A percentile compares a stretch with the other conserved stretches of the same genome.
These are phyloP conservation scores for Cryptoleucopteryx plumbea DNA, from an alignment of 2,113 vertebrate genomes.

Conservation along the genomic window DNA sequence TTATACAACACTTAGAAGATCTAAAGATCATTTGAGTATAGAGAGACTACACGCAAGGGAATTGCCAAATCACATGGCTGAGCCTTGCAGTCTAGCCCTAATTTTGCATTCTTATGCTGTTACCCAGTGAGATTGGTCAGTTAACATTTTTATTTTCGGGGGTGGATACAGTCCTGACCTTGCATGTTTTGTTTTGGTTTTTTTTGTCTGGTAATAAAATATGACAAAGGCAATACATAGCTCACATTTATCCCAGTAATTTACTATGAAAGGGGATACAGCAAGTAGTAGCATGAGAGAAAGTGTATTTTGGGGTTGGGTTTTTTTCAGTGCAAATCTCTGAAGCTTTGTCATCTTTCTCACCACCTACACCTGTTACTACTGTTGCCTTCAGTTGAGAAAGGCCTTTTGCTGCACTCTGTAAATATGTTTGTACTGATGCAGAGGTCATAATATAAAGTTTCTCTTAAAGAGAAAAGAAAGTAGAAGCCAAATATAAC, in stretches of 20 bases:
- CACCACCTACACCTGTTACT: not conserved
- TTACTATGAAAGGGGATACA: not conserved
- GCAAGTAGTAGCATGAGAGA: not conserved
- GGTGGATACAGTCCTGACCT: not conserved
- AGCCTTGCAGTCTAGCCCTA: not conserved
- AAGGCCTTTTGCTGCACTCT: not conserved
- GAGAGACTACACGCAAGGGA: not conserved
- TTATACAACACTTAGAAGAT: not conserved
- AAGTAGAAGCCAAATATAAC: not conserved
- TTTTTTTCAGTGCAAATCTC: not conserved
- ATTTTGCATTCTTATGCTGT: not conserved
- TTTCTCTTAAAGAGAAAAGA: not conserved
- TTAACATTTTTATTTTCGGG: not conserved
- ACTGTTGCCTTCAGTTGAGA: not conserved
- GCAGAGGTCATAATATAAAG: not conserved
- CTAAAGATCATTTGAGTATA: not conserved
- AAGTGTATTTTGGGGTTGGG: not conserved
- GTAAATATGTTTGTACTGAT: not conserved
- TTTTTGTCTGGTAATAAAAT: not conserved
- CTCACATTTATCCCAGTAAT: not conserved
- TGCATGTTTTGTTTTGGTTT: too few species aligned
- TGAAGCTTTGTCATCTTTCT: not conserved
- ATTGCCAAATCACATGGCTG: rapidly evolving
- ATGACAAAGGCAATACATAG: not conserved
- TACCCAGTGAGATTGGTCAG: not conserved